Base-by-base conservation (phyloP, 37 sponge, comb jelly and placozoan species). In the Chondrosia reniformis region DNA sequence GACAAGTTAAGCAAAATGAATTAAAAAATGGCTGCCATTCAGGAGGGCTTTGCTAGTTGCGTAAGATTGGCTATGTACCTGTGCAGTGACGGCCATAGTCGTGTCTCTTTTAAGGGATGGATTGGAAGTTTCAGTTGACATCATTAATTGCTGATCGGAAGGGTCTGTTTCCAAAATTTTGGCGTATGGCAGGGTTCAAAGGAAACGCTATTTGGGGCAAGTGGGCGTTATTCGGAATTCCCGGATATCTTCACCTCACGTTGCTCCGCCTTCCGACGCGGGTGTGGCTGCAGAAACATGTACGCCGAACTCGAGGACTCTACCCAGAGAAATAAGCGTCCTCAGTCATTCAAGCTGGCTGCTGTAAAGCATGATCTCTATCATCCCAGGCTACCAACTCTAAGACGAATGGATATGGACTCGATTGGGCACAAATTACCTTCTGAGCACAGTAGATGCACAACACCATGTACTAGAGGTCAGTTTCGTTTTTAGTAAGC, bases 381-480 rank as follows among this genome's bases (percentile, higher is more conserved):
- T 81, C 67, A 94, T 63, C 95, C 95, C 7, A 55, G 40, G 15
- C 88, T 94, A 0, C 95, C 95, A 39, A 94, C 85, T 17, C 81
- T 94, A 76, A 34, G 95, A 17, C 57, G 78, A 39, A 94, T 94
- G 95, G 89, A 87, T 84, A 90, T 84, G 78, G 95, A 94, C 79
- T 66, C 64, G 21, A 81, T 84, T 6, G 33, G 46, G 21, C 81
- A 87, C 55, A 83, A 72, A 46, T 84, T 94, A 33, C 34, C 91
- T 31, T 52, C 57, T 31, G 95, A 94, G 30, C 95, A 94, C 81
- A 56, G 80, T 54, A 52, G 95, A 15, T 78, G 82, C 36, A 91
- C 89, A 15, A 88, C 95, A 19, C 46, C 44, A 17, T 84, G 83
- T 65, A 41, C 61, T 0, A 74, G 62, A 86, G 88, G 92, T 87